Percentiles rank a stretch among this genome's conserved stretches.
phyloP scores from a whole-genome alignment of 2,888 invertebrate species.

The Himalopsyche kuldschensis region DNA sequence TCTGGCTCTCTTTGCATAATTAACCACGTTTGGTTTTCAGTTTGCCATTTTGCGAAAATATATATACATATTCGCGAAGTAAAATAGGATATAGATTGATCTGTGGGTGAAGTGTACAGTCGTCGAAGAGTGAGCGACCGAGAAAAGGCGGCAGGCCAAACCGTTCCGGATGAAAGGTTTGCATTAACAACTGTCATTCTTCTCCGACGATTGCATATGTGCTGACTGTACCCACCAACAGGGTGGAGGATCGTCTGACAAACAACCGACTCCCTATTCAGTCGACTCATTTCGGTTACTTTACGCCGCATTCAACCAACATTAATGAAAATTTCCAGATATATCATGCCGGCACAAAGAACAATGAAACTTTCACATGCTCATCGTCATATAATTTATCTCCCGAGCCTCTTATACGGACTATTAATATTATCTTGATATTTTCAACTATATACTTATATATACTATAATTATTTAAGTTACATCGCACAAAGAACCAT shows the following conservation, averaged over 20 bases:
- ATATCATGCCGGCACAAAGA: neutral
- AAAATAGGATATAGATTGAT: neutral
- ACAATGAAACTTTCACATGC: neutral
- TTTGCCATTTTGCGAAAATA: neutral
- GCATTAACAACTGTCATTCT: neutral
- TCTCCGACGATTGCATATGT: neutral
- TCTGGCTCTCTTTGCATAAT: neutral
- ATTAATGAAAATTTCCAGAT: neutral
- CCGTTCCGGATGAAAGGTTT: neutral
- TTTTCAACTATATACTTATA: no score
- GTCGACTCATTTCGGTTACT: neutral
- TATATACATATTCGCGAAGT: neutral
- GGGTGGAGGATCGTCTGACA: neutral
- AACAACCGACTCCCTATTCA: neutral
- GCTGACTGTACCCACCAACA: neutral
- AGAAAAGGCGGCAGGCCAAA: conserved; percentile 1
- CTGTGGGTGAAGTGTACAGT: conserved; percentile 1
- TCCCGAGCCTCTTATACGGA: no score
- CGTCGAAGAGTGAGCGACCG: neutral
- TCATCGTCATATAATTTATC: neutral
- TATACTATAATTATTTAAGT: neutral
- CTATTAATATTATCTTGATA: no score
- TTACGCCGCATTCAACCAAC: neutral
- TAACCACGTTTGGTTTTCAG: neutral
- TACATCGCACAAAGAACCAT: neutral